Conservation (phyloP, 2,113 vertebrate genomes). For the Ammodytes marinus region DNA sequence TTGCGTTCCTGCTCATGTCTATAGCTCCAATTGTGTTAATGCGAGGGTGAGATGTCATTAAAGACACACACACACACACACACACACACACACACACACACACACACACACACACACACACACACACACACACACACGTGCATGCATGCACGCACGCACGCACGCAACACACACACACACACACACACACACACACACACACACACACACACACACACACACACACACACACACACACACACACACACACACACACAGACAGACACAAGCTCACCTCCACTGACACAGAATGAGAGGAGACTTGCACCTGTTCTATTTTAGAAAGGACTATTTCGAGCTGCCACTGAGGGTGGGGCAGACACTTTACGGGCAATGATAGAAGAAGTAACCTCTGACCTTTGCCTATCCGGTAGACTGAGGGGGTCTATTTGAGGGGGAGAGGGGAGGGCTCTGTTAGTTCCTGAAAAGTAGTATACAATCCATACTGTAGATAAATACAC, state of each 20-base stretch:
- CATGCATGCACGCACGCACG: constrained; percentile 9
- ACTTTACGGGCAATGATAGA: constrained; percentile 68
- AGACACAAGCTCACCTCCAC: constrained; percentile 35
- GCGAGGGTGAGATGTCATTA: neutral
- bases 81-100: no score
- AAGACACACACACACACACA: neutral
- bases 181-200: constrained; percentile 6
- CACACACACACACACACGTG: no score
- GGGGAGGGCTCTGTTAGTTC: no score
- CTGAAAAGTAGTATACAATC: neutral
- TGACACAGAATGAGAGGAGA: constrained; percentile 55
- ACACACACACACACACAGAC: constrained; percentile 11
- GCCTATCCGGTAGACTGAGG: constrained; percentile 45
- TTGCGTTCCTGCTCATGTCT: neutral
- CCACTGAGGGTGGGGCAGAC: constrained; percentile 25
- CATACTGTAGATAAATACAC: neutral
- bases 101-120: no score
- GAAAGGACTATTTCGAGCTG: constrained; percentile 72
- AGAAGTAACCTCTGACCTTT: constrained; percentile 67
- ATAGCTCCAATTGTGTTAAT: neutral
- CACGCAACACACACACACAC: neutral
- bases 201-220: neutral
- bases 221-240: constrained; percentile 13
- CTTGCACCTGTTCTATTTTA: constrained; percentile 74
- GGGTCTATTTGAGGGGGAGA: constrained; percentile 7